Conservation (phyloP, 2,113 vertebrate genomes). For the Aegithalos caudatus region DNA sequence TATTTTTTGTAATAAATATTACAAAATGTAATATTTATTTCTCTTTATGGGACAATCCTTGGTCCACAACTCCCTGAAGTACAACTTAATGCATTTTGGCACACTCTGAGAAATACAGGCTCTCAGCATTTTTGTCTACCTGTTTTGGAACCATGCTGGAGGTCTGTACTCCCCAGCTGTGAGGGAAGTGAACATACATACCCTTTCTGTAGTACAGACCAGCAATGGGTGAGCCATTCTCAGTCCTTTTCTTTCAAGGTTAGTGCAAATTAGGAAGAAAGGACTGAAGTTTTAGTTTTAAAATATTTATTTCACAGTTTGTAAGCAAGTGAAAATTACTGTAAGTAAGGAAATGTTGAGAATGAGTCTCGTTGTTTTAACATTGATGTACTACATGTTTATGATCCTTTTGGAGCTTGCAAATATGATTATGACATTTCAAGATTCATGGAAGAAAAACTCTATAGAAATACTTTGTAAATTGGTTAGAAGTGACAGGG, state of each 20-base stretch:
- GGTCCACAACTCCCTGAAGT: neutral
- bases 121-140: fast-evolving
- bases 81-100: neutral
- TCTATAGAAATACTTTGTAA: neutral
- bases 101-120: neutral
- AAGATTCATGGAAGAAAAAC: neutral
- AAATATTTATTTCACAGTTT: neutral
- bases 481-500: neutral
- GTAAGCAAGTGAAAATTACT: neutral
- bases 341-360: neutral
- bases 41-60: neutral
- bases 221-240: neutral
- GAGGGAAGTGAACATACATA: neutral
- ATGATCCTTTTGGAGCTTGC: neutral
- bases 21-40: neutral
- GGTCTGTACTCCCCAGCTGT: neutral
- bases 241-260: neutral
- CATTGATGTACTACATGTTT: neutral
- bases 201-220: neutral
- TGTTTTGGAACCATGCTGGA: neutral
- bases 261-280: neutral
- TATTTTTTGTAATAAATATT: neutral
- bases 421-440: neutral
- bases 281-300: neutral
- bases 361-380: neutral